Evolutionary conservation across 1,140 invertebrate genomes (phyloP).

Genomic region (Uloborus diversus): DNA sequence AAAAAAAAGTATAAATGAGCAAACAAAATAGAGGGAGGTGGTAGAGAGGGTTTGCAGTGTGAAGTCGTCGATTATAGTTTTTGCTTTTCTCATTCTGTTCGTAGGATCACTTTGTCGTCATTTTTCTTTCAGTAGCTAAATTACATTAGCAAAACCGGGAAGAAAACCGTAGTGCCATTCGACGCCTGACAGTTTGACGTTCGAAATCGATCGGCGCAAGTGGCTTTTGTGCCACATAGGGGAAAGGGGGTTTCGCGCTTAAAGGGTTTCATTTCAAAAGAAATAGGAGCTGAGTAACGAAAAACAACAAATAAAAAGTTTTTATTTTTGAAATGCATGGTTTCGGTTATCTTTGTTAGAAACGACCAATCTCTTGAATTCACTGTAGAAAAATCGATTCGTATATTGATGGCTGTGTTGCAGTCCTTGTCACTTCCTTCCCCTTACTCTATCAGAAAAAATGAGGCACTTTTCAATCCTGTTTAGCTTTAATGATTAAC

Average conservation of each 20-base stretch:
- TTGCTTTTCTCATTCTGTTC: slow-evolving; percentile 12
- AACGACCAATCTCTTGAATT: slow-evolving; percentile 36
- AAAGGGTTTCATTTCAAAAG: slow-evolving; percentile 46
- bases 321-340: slow-evolving; percentile 51
- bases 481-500: slow-evolving; percentile 3
- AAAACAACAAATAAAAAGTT: slow-evolving; percentile 51
- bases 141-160: slow-evolving; percentile 49
- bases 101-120: slow-evolving; percentile 41
- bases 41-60: neutral
- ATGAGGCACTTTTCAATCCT: slow-evolving; percentile 29
- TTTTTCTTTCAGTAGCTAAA: slow-evolving; percentile 47
- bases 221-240: slow-evolving; percentile 35
- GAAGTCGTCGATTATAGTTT: slow-evolving; percentile 26
- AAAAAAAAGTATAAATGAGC: too few species aligned
- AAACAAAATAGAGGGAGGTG: too few species aligned
- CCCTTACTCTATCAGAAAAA: slow-evolving; percentile 2
- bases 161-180: slow-evolving; percentile 34
- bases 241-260: slow-evolving; percentile 28
- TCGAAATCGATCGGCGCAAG: slow-evolving; percentile 20
- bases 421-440: slow-evolving; percentile 39
- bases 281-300: slow-evolving; percentile 48
- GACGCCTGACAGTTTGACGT: slow-evolving; percentile 52
- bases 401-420: slow-evolving; percentile 31
- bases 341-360: slow-evolving; percentile 47
- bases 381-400: slow-evolving; percentile 22